Conservation (phyloP, 2,888 invertebrate genomes). For the Allophyes oxyacanthae region DNA sequence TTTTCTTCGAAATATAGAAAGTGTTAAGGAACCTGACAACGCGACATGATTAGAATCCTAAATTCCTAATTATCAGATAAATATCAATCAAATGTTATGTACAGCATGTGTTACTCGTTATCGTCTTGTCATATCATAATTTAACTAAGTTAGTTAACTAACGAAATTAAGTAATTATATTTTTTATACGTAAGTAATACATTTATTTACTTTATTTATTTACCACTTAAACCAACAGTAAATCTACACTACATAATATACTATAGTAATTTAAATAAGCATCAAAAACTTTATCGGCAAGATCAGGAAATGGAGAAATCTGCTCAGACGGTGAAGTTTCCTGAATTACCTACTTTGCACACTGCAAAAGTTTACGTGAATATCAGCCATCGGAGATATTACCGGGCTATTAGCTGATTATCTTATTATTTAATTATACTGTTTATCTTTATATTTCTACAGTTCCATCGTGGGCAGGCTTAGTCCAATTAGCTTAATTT, state of each 20-base stretch:
- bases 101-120: too few species aligned
- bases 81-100: too few species aligned
- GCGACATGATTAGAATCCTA: neutral
- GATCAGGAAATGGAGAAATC: constrained; percentile 11
- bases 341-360: constrained; percentile 12
- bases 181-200: too few species aligned
- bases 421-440: constrained; percentile 19
- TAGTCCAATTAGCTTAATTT: constrained; percentile 27
- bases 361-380: constrained; percentile 1
- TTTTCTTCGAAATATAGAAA: constrained; percentile 11
- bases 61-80: too few species aligned
- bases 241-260: constrained; percentile 10
- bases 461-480: constrained; percentile 18
- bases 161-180: too few species aligned
- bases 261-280: too few species aligned
- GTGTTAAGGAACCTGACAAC: constrained; percentile 11
- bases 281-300: too few species aligned
- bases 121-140: too few species aligned
- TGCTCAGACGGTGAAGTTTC: constrained; percentile 14
- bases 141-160: too few species aligned
- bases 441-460: constrained; percentile 7
- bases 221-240: too few species aligned
- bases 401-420: constrained; percentile 13
- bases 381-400: constrained; percentile 1
- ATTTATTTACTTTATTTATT: too few species aligned